These are phyloP conservation scores for Umimayanthus kanabou DNA, from an alignment of 92 coral and sea anemone genomes.

Conservation along the genomic window DNA sequence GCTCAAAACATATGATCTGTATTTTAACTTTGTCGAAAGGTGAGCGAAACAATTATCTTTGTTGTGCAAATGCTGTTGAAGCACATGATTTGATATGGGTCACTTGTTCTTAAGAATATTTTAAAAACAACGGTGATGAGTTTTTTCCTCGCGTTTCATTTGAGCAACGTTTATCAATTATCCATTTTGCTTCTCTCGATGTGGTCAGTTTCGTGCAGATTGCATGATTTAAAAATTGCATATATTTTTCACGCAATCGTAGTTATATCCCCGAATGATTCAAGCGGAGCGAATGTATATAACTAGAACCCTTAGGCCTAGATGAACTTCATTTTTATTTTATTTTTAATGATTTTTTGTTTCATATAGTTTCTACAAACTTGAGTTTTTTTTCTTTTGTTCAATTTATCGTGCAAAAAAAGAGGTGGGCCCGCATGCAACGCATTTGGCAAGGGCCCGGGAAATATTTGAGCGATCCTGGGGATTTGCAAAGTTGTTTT, in stretches of 20 bases:
- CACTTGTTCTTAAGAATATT: conserved; percentile 14
- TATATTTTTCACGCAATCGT: conserved; percentile 2
- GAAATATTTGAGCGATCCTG: neutral
- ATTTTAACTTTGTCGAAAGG: conserved; percentile 82
- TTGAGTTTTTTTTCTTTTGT: neutral
- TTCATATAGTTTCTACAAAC: neutral
- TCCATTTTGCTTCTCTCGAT: neutral
- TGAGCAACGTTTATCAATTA: neutral
- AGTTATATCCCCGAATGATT: neutral
- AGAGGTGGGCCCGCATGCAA: no score
- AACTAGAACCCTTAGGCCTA: no score
- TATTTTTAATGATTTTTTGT: neutral
- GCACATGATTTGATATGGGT: conserved; percentile 41
- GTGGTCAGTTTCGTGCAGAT: conserved; percentile 1
- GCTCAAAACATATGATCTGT: conserved; percentile 76
- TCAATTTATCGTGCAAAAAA: neutral
- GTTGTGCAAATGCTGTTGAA: conserved; percentile 34
- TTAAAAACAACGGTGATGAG: neutral
- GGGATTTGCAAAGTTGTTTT: neutral
- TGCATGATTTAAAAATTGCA: neutral
- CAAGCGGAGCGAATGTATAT: no score
- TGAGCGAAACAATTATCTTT: conserved; percentile 42
- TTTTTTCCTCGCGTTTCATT: neutral
- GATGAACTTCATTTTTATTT: neutral
- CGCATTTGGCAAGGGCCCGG: neutral